phyloP scores from a whole-genome alignment of 2,888 invertebrate genomes.

The Tigriopus californicus region DNA sequence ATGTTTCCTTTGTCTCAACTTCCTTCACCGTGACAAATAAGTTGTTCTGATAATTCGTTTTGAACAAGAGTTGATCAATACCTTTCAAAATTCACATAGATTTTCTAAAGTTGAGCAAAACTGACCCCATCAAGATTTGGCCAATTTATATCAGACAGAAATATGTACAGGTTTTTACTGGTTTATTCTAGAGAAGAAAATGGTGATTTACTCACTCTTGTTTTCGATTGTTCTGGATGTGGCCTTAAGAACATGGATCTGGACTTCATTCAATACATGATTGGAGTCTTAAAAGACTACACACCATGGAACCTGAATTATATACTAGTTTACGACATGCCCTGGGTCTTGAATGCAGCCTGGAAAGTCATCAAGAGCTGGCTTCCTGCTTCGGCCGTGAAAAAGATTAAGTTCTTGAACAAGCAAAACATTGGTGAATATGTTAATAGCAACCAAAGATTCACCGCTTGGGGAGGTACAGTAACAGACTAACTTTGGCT shows the following conservation, averaged over 20 bases:
- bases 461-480: conserved; percentile 57
- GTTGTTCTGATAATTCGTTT: no score
- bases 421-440: conserved; percentile 52
- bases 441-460: conserved; percentile 45
- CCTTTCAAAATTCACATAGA: no score
- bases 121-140: no score
- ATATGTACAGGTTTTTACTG: no score
- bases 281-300: conserved; percentile 64
- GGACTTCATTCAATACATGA: conserved; percentile 71
- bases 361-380: conserved; percentile 75
- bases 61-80: no score
- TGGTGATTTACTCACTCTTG: conserved; percentile 55
- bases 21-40: background rate
- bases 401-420: conserved; percentile 63
- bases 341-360: conserved; percentile 76
- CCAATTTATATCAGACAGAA: no score
- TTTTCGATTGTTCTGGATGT: conserved; percentile 77
- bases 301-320: conserved; percentile 73
- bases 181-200: conserved; percentile 40
- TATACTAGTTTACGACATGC: conserved; percentile 78
- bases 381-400: conserved; percentile 68
- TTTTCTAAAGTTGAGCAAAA: no score
- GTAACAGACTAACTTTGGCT: no score
- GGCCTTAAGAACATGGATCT: conserved; percentile 75
- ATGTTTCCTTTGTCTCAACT: no score